These are phyloP conservation scores for Melolontha melolontha DNA, from an alignment of 2,888 invertebrate species.

Conservation along the genomic window DNA sequence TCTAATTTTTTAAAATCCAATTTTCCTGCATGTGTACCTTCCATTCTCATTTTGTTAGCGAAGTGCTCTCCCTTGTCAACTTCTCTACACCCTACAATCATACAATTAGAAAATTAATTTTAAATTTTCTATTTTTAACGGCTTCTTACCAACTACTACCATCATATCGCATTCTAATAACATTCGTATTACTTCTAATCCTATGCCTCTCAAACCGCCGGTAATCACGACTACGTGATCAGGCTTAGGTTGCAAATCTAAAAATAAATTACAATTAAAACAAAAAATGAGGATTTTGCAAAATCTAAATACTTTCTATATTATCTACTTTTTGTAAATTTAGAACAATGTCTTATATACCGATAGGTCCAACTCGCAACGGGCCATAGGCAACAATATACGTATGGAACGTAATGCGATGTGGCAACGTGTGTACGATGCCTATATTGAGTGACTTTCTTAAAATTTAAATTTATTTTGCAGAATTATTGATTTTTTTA, in stretches of 20 bases:
- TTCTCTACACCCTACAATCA: slow-evolving; percentile 79
- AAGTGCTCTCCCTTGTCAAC: slow-evolving; percentile 69
- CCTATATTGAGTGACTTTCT: too few species aligned
- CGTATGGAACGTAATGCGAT: too few species aligned
- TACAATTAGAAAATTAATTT: background rate
- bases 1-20: slow-evolving; percentile 79
- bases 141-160: slow-evolving; percentile 76
- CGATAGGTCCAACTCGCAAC: too few species aligned
- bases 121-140: background rate
- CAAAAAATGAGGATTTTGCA: too few species aligned
- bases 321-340: too few species aligned
- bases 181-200: slow-evolving; percentile 80
- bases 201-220: slow-evolving; percentile 89
- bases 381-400: too few species aligned
- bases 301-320: too few species aligned
- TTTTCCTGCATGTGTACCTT: slow-evolving; percentile 70
- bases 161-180: slow-evolving; percentile 81
- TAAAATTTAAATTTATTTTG: too few species aligned
- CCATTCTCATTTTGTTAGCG: slow-evolving; percentile 66
- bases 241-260: slow-evolving; percentile 63
- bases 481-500: too few species aligned
- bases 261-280: background rate
- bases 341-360: too few species aligned
- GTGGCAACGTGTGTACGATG: too few species aligned
- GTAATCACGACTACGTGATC: slow-evolving; percentile 85